Evolutionary conservation across 2,113 vertebrate genomes (phyloP).

Genomic region (Agelaius phoeniceus): DNA sequence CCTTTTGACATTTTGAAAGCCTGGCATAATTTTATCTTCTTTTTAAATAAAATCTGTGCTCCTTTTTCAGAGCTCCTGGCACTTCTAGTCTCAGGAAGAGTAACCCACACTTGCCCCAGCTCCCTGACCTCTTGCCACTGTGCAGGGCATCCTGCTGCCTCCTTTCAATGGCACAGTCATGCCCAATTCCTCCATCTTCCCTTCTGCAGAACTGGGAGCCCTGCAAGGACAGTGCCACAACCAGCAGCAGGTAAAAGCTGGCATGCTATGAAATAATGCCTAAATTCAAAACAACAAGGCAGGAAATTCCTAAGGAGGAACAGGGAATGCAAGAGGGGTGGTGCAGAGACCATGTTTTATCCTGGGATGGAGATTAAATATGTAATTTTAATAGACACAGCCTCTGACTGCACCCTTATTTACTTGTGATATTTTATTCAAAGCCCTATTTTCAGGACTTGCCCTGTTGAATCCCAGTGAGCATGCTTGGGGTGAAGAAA

Average conservation of each 20-base stretch:
- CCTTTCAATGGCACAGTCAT: background rate
- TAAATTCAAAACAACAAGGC: background rate
- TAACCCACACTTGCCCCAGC: rapidly evolving
- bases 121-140: rapidly evolving
- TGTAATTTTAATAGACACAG: background rate
- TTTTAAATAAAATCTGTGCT: background rate
- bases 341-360: background rate
- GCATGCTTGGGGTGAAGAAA: background rate
- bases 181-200: background rate
- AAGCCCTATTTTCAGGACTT: background rate
- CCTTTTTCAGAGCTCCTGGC: background rate
- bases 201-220: background rate
- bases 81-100: rapidly evolving
- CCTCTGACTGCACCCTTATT: background rate
- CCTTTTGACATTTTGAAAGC: background rate
- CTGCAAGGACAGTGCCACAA: background rate
- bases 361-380: background rate
- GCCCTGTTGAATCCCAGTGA: background rate
- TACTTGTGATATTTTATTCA: background rate
- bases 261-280: background rate
- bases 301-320: background rate
- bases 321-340: background rate
- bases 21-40: background rate
- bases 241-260: background rate
- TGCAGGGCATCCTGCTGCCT: background rate